A percentile compares a stretch with the other conserved stretches of the same genome.
These are phyloP conservation scores for Andrena chrysosceles DNA, from an alignment of 2,888 invertebrate genomes.

Conservation along the genomic window DNA sequence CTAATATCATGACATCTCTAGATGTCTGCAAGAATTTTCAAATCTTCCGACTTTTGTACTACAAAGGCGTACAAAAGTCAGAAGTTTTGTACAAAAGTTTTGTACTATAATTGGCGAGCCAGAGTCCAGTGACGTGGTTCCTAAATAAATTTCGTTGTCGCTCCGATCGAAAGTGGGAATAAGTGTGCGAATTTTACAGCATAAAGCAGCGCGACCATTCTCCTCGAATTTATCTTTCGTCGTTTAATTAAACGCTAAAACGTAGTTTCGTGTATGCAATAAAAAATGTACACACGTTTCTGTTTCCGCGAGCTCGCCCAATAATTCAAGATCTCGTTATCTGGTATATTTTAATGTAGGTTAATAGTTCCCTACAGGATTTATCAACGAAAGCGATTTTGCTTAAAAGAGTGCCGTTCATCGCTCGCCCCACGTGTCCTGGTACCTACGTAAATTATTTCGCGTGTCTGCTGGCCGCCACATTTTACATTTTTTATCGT, in stretches of 20 bases:
- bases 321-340: conserved; percentile 13
- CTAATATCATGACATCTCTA: too few relatives aligned
- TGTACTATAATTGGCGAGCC: background rate
- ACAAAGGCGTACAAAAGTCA: too few relatives aligned
- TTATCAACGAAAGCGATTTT: background rate
- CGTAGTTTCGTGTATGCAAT: background rate
- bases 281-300: conserved; percentile 3
- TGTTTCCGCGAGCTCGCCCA: background rate
- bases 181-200: background rate
- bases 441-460: background rate
- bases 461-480: background rate
- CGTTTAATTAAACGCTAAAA: conserved; percentile 1
- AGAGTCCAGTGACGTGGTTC: background rate
- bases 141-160: background rate
- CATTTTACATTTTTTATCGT: background rate
- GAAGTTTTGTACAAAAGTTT: too few relatives aligned
- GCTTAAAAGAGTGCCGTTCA: background rate
- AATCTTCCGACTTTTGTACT: too few relatives aligned
- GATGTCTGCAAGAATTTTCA: too few relatives aligned
- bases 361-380: background rate
- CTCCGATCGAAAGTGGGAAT: background rate
- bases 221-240: conserved; percentile 4
- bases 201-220: background rate
- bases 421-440: background rate
- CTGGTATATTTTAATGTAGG: conserved; percentile 3